Conservation (phyloP, 2,797 vertebrate genomes). For the Steatocranus sp. region DNA sequence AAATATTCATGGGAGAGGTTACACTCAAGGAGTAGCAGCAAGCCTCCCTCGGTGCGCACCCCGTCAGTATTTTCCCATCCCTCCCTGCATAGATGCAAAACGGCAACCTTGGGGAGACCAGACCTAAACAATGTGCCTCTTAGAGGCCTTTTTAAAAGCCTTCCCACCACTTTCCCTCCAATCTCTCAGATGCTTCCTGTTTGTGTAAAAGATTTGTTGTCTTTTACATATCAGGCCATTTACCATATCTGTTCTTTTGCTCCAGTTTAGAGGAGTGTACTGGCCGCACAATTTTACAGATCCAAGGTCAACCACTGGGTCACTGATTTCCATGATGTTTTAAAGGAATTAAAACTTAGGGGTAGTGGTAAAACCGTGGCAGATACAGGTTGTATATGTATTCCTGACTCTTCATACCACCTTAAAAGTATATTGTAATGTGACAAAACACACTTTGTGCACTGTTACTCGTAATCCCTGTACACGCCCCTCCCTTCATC, state of each 20-base stretch:
- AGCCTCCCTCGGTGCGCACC: constrained; percentile 23
- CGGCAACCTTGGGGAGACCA: constrained; percentile 57
- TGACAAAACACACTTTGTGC: background rate
- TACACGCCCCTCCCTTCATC: background rate
- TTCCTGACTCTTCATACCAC: background rate
- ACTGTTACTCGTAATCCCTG: background rate
- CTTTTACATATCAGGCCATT: no score
- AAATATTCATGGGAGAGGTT: constrained; percentile 59
- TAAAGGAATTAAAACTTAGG: background rate
- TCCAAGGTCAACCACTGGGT: constrained; percentile 13
- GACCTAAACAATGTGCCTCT: constrained; percentile 60
- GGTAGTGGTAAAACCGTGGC: constrained; percentile 6
- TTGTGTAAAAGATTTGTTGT: constrained; percentile 65
- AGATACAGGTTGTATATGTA: constrained; percentile 6
- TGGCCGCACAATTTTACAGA: constrained; percentile 40
- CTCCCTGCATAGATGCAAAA: constrained; percentile 49
- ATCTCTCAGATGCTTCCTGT: constrained; percentile 64
- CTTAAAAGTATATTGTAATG: background rate
- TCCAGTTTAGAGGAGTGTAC: constrained; percentile 34
- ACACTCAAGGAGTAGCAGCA: constrained; percentile 12
- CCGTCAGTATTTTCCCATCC: constrained; percentile 54
- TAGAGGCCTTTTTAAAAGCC: constrained; percentile 15
- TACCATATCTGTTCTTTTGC: constrained; percentile 44
- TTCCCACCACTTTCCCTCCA: constrained; percentile 49
- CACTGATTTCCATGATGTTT: constrained; percentile 52